phyloP scores from a whole-genome alignment of 2,888 invertebrate species.

The Scotopteryx bipunctaria region DNA sequence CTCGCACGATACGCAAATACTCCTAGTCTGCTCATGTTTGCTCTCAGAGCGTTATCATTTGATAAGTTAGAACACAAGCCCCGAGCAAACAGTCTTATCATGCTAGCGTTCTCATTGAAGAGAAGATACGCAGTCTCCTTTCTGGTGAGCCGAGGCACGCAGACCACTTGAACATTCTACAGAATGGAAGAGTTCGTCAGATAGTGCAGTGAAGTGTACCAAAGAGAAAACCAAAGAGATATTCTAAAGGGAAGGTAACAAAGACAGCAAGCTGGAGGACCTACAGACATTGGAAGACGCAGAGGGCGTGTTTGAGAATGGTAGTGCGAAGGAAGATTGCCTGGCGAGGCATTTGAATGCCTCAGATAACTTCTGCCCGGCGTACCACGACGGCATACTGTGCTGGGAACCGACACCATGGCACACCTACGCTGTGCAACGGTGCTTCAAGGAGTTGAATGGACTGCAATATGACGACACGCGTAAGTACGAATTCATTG shows the following conservation, averaged over 20 bases:
- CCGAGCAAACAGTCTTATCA: constrained; percentile 77
- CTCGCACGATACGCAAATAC: constrained; percentile 77
- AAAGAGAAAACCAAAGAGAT: constrained; percentile 53
- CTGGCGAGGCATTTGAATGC: constrained; percentile 57
- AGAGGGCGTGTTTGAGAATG: constrained; percentile 66
- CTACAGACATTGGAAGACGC: constrained; percentile 67
- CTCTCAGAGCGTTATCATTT: constrained; percentile 75
- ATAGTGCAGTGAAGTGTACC: constrained; percentile 52
- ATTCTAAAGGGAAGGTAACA: constrained; percentile 38
- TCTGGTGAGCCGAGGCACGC: constrained; percentile 51
- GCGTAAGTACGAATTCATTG: too few species aligned
- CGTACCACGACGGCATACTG: constrained; percentile 89
- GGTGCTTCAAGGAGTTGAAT: constrained; percentile 91
- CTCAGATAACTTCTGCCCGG: constrained; percentile 81
- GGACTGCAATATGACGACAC: constrained; percentile 91
- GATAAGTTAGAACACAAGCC: constrained; percentile 82
- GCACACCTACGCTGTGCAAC: constrained; percentile 86
- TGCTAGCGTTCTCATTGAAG: constrained; percentile 70
- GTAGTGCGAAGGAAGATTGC: constrained; percentile 66
- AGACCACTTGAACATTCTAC: constrained; percentile 55
- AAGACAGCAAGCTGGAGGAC: constrained; percentile 77
- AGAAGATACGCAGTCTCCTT: constrained; percentile 68
- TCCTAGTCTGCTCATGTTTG: constrained; percentile 77
- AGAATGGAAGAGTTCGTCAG: constrained; percentile 49
- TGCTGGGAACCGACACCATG: constrained; percentile 93